Conservation (phyloP, 23 tunicate species). For the Trididemnum miniatum region DNA sequence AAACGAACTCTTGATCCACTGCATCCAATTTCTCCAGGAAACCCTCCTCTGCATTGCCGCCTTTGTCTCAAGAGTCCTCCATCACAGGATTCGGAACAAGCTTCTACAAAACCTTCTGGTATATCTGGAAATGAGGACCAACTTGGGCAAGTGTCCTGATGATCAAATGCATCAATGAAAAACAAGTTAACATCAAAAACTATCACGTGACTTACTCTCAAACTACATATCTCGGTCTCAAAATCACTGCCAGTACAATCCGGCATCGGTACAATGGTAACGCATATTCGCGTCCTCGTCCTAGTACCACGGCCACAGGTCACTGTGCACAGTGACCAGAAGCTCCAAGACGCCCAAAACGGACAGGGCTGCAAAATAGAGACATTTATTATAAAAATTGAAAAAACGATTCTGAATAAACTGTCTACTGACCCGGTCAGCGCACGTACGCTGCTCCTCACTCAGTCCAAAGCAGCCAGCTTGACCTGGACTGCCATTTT, state of each 20-base stretch:
- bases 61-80: slow-evolving; percentile 48
- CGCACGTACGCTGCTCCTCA: slow-evolving; percentile 33
- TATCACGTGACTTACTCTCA: neutral
- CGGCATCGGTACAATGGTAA: neutral
- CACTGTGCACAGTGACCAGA: slow-evolving; percentile 56
- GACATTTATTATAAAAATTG: too few relatives aligned
- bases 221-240: neutral
- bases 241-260: neutral
- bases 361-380: slow-evolving; percentile 11
- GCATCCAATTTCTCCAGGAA: slow-evolving; percentile 71
- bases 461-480: slow-evolving; percentile 55
- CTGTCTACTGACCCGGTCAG: slow-evolving; percentile 26
- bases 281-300: slow-evolving; percentile 40
- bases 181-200: too few relatives aligned
- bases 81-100: slow-evolving; percentile 61
- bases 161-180: too few relatives aligned
- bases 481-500: slow-evolving; percentile 52
- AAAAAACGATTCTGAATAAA: too few relatives aligned
- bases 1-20: slow-evolving; percentile 35
- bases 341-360: slow-evolving; percentile 36
- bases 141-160: slow-evolving; percentile 59
- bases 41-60: slow-evolving; percentile 59
- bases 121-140: slow-evolving; percentile 58
- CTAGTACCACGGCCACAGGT: slow-evolving; percentile 68
- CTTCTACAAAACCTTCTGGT: slow-evolving; percentile 16